Base-by-base conservation (phyloP, 2,797 vertebrate species). In the Lepus townsendii region DNA sequence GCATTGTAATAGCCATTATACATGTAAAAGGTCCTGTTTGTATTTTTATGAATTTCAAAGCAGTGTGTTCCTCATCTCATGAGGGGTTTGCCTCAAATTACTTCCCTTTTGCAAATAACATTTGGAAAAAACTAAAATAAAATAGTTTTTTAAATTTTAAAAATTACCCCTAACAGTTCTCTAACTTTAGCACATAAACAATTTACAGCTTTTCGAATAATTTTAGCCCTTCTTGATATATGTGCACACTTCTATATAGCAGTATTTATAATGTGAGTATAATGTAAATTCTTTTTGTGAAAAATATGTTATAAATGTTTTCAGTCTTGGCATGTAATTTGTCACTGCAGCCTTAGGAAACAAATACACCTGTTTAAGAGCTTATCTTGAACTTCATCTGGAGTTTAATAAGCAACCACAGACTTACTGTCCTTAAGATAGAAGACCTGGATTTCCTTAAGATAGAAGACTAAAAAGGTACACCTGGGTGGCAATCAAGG, bases 31-130 rank as follows among this genome's bases (percentile, higher is more conserved):
- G 11, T 47, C 11, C 62, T 72, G 4, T 14, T 89, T 27, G n/a
- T 16, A 69, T 75, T 73, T 87, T 79, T 52, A 19, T 54, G 62
- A 83, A 75, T 92, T 66, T 84, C 9, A 90, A 26, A 87, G 63
- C 22, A 16, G 12, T 38, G 38, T 80, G 26, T 35, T 83, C 19
- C 30, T 68, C 22, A 54, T 66, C 26, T 84, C 13, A 47, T 5
- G 1, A 86, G 11, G 7, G 2, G 65, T 93, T 85, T 92, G 14
- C 20, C 19, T 10, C 54, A 20, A 65, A 82, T 38, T 65, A 27
- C 12, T 72, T 83, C 14, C 30, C 52, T 82, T 92, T 42, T 32
- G 32, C 78, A 94, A 73, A 75, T 1, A 90, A 38, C 10, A 79
- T 85, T 86, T 65, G 24, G 12, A n/a, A 27, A 66, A 83, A 32